Base-by-base conservation (phyloP, 2,113 vertebrate genomes). In the Orthonyx spaldingii region DNA sequence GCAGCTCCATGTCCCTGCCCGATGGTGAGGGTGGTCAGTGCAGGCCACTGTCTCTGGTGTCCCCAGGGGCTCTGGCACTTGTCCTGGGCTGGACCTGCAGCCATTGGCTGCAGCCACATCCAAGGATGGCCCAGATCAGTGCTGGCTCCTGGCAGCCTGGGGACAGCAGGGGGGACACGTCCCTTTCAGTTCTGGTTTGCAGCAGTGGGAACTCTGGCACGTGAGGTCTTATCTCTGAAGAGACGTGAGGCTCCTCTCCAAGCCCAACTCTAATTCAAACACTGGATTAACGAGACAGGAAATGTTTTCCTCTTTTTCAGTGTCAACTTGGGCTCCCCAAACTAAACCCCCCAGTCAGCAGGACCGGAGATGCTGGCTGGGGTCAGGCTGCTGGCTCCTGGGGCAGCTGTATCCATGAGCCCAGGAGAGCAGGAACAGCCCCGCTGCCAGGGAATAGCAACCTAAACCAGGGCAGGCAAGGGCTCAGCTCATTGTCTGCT, bases 11-110 rank as follows among this genome's bases (percentile, higher is more conserved):
- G 60, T 75, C 42, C 56, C 83, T 86, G 57, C 22, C 20, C 0
- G 0, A 6, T 0, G 0, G 3, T 10, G 20, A 88, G 56, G 19
- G 28, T 24, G 30, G 13, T 13, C 3, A 0, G 1, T 10, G 21
- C 4, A 1, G 60, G 44, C 17, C 47, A 59, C 46, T 5, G 4
- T 8, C 53, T 60, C 42, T 23, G 42, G 28, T 17, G 42, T 50
- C 32, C 22, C n/a, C 57, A 89, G 35, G 9, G 69, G 63, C 72
- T 74, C 59, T 2, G 3, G 61, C 33, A 63, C 0, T 0, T 37
- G 50, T 69, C 55, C 91, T 49, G 53, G 60, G 47, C 57, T 78
- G 44, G 20, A 41, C 26, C 26, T 6, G 33, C 89, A 60, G 39
- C 39, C 30, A 9, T 50, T 33, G 46, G 14, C 37, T 57, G 46